These are phyloP conservation scores for Lasioglossum pauxillum DNA, from an alignment of 2,888 invertebrate genomes.

Conservation along the genomic window DNA sequence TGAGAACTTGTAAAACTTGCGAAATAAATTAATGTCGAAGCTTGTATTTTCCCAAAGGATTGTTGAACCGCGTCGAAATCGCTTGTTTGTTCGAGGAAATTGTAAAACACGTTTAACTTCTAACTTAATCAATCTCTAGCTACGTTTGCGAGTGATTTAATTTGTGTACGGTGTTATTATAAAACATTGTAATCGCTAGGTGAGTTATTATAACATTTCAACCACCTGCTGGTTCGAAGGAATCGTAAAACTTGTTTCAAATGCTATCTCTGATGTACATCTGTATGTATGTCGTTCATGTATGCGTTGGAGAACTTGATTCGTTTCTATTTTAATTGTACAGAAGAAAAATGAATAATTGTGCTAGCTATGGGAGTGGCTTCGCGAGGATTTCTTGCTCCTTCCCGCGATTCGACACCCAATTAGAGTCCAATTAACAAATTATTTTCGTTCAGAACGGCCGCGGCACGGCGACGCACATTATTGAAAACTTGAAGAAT, in stretches of 20 bases:
- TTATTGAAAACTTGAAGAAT: not conserved
- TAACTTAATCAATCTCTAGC: not conserved
- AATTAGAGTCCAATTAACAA: slow-evolving; percentile 1
- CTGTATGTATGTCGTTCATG: no score
- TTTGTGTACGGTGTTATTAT: not conserved
- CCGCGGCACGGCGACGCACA: no score
- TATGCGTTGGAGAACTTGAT: no score
- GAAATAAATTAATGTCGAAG: not conserved
- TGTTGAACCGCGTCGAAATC: not conserved
- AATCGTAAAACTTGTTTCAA: not conserved
- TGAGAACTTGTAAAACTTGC: not conserved
- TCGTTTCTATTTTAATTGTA: not conserved
- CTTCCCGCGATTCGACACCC: not conserved
- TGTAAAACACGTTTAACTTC: not conserved
- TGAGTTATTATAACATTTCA: not conserved
- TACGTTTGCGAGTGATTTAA: not conserved
- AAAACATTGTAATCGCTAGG: not conserved
- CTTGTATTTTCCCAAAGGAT: not conserved
- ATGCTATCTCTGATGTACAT: not conserved
- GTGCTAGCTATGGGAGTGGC: not conserved
- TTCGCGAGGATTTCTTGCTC: not conserved
- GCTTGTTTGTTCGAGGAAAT: not conserved
- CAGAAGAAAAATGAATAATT: not conserved
- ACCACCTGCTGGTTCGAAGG: not conserved
- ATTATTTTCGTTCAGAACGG: not conserved